These are phyloP conservation scores for Reinhardtius hippoglossoides DNA, from an alignment of 2,113 vertebrate species.

Conservation along the genomic window DNA sequence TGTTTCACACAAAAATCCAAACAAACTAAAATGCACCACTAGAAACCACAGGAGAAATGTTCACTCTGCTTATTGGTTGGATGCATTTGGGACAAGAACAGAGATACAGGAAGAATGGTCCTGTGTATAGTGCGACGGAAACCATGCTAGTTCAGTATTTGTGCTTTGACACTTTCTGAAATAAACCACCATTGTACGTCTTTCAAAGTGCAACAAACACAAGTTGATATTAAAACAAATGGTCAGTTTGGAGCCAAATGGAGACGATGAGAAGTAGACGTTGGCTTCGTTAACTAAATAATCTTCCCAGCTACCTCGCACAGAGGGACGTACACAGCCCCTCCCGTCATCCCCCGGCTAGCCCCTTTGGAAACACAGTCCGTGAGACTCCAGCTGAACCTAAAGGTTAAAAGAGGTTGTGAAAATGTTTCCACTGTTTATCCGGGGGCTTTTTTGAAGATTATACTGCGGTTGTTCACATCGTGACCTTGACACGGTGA, in stretches of 20 bases:
- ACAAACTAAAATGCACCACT: neutral
- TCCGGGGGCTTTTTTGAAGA: conserved; percentile 65
- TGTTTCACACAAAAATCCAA: neutral
- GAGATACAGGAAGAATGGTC: too few relatives aligned
- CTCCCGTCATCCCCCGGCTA: conserved; percentile 2
- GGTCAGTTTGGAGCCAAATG: too few relatives aligned
- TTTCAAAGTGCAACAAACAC: too few relatives aligned
- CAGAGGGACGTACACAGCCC: conserved; percentile 10
- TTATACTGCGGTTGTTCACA: conserved; percentile 69
- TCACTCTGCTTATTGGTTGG: too few relatives aligned
- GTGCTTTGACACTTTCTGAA: too few relatives aligned
- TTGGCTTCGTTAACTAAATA: neutral
- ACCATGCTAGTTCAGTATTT: too few relatives aligned
- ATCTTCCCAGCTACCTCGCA: neutral
- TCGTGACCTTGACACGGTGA: conserved; percentile 60
- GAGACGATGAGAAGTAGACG: too few relatives aligned
- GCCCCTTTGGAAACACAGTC: conserved; percentile 36
- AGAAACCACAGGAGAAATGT: too few relatives aligned
- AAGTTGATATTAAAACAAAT: too few relatives aligned
- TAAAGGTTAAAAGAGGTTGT: conserved; percentile 70
- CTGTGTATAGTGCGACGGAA: too few relatives aligned
- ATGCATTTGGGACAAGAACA: too few relatives aligned
- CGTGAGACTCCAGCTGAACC: conserved; percentile 63
- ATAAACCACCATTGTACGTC: too few relatives aligned
- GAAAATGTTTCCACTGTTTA: conserved; percentile 75